Evolutionary conservation across 2,888 invertebrate genomes (phyloP), one percentile per base, ranked within the genome.

Genomic region (Drosophila nigricruria): DNA sequence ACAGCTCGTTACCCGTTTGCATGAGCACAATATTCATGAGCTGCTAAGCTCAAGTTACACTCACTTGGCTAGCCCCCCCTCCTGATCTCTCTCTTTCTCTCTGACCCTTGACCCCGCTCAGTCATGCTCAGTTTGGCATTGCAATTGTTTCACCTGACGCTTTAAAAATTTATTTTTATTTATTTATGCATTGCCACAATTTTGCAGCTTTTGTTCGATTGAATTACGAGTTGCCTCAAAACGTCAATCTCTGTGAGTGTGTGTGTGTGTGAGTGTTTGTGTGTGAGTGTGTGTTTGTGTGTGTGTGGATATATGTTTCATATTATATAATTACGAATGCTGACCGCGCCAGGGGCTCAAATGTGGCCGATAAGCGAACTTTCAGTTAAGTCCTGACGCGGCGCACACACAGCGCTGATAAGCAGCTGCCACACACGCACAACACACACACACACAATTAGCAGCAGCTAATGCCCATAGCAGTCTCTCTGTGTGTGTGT

Each of bases 11-110:
- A 85, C 90, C 88, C 81, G 88, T 84, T 85, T 87, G 81, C 85
- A 85, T 90, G 83, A 87, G 91, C 89, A 77, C 90, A 81, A 90
- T 90, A 88, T 90, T 88, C 88, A 88, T 88, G 91, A 90, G 91
- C 89, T 88, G 90, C 87, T 86, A 87, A 87, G 90, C 86, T 87
- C 88, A 82, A 90, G 90, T 87, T 90, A 89, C 90, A 82, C 85
- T 83, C 79, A 75, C 75, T 75, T 90, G 77, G 61, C 61, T 50
- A 20, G 18, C n/a, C 16, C 45, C n/a, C 25, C 27, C n/a, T 1
- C 14, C 14, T 18, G 42, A 20, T 20, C 9, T 0, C 25, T 1
- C 45, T 45, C 34, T 1, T 30, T 1, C 6, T 9, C 30, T 30
- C 6, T n/a, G 27, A 8, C 53, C 14, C 20, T 57, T 70, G 57